phyloP scores from a whole-genome alignment of 2,888 invertebrate species.

The Pristionchus entomophagus region DNA sequence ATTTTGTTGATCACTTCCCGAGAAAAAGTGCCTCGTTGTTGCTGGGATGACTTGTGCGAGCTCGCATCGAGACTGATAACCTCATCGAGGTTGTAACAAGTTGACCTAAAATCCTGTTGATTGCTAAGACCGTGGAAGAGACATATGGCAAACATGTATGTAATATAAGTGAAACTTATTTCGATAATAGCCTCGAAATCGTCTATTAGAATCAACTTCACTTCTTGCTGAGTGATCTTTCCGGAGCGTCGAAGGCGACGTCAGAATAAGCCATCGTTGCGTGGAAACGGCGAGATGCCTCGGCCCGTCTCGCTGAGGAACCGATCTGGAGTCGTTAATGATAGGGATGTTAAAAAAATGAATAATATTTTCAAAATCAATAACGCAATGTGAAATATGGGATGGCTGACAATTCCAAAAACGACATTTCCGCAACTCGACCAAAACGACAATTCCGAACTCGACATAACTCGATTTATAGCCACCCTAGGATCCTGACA shows the following conservation, averaged over 20 bases:
- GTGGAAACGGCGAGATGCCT: slow-evolving; percentile 61
- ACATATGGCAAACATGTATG: too few species aligned
- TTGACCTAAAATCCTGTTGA: background rate
- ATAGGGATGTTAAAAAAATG: too few species aligned
- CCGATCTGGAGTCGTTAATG: slow-evolving; percentile 56
- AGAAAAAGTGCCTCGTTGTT: background rate
- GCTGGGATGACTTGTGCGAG: background rate
- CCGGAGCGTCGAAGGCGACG: background rate
- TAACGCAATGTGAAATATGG: background rate
- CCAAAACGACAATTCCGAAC: too few species aligned
- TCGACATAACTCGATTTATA: too few species aligned
- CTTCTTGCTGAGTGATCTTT: background rate
- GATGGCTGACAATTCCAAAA: background rate
- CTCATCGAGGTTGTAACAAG: background rate
- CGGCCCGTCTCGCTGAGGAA: slow-evolving; percentile 64
- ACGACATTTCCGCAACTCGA: too few species aligned
- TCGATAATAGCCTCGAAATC: too few species aligned
- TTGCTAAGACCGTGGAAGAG: too few species aligned
- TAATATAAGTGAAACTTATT: too few species aligned
- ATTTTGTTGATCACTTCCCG: background rate
- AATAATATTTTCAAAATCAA: background rate
- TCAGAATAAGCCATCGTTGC: slow-evolving; percentile 49
- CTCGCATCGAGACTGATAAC: background rate
- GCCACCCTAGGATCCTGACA: too few species aligned
- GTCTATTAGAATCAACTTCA: background rate